Percentiles rank a stretch among this genome's conserved stretches.
Conservation (phyloP, 2,888 invertebrate genomes). For the Matsumyia berberina region DNA sequence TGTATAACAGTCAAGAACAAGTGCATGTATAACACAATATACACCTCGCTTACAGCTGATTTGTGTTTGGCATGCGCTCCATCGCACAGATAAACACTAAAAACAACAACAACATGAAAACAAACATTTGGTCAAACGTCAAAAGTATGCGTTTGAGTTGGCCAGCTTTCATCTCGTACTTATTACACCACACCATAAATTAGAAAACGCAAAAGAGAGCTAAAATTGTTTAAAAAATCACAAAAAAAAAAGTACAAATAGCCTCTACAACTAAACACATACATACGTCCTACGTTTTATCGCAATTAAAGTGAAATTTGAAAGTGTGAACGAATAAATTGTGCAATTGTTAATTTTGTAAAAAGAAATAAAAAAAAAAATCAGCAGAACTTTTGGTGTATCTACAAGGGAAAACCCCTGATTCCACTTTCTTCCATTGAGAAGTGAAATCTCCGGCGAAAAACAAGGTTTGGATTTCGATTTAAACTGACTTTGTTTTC, state of each 20-base stretch:
- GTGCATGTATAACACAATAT: slow-evolving; percentile 53
- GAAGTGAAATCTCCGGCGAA: slow-evolving; percentile 45
- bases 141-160: slow-evolving; percentile 30
- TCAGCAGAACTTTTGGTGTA: slow-evolving; percentile 30
- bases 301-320: slow-evolving; percentile 63
- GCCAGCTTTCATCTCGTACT: slow-evolving; percentile 50
- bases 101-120: slow-evolving; percentile 57
- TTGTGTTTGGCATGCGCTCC: slow-evolving; percentile 60
- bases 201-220: slow-evolving; percentile 37
- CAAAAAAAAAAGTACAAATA: slow-evolving; percentile 28
- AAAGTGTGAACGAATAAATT: slow-evolving; percentile 38
- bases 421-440: slow-evolving; percentile 50
- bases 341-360: slow-evolving; percentile 45
- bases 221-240: slow-evolving; percentile 40
- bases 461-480: slow-evolving; percentile 59
- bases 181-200: slow-evolving; percentile 37
- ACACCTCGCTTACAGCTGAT: slow-evolving; percentile 59
- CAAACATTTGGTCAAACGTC: slow-evolving; percentile 62
- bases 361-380: slow-evolving; percentile 3
- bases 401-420: slow-evolving; percentile 16
- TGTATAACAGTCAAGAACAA: slow-evolving; percentile 63
- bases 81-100: slow-evolving; percentile 66
- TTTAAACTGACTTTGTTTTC: slow-evolving; percentile 13
- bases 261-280: slow-evolving; percentile 5
- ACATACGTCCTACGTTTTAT: background rate